Base-by-base conservation (phyloP, 2,888 invertebrate species). In the Hecatera dysodea region DNA sequence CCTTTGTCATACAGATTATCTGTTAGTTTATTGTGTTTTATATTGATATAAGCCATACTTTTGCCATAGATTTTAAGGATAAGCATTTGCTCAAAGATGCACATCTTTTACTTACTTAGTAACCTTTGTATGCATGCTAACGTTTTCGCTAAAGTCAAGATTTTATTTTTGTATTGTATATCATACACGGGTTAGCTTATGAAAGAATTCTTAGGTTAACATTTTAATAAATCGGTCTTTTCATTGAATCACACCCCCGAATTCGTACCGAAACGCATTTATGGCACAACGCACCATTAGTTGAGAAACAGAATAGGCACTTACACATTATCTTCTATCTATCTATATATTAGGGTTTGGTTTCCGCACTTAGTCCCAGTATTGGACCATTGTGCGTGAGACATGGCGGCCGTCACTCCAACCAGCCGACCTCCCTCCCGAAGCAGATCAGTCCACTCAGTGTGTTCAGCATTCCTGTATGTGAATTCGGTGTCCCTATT, bases 201-300 rank as follows among this genome's bases (percentile, higher is more conserved):
- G 27, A 52, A 22, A n/a, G n/a, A 27, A 22, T 36, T 42, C 19
- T 39, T n/a, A 17, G 27, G 11, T 36, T 53, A 24, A 39, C n/a
- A 33, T 22, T 22, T 57, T 71, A 50, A 29, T 42, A 33, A n/a
- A 12, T 48, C 17, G 27, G 36, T 29, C 24, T 24, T 36, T 53
- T 55, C 48, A 50, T 48, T 22, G 27, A 59, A 33, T 17, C 27
- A 61, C 22, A n/a, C 27, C 7, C n/a, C 15, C 55, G 55, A 24
- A 53, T 61, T 75, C 75, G 69, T 80, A 77, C 80, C 60, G 75
- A 60, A 52, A 56, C 75, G 77, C 80, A 77, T 79, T 79, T 79
- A 79, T 74, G 44, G 19, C 44, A 57, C 48, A 48, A 36, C 60
- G 12, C 57, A 53, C 24, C 29, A 53, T n/a, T 53, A 0, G 7